A percentile compares a stretch with the other conserved stretches of the same genome.
These are phyloP conservation scores for Pelagia noctiluca DNA, from an alignment of 30 jellyfish, hydroid and myxozoan species.

Conservation along the genomic window DNA sequence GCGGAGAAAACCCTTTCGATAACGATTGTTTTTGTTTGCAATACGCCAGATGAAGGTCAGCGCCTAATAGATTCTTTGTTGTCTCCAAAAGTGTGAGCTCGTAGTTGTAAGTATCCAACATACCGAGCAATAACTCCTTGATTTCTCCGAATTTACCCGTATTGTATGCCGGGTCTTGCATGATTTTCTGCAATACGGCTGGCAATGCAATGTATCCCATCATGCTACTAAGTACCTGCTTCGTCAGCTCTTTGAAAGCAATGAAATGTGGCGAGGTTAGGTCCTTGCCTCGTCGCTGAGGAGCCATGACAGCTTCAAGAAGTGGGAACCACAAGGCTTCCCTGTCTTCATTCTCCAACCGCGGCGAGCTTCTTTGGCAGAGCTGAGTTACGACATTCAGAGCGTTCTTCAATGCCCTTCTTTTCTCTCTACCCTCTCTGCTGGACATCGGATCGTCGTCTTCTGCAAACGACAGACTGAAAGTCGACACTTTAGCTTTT, in stretches of 20 bases:
- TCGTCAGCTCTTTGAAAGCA: constrained; percentile 92
- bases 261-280: constrained; percentile 86
- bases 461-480: constrained; percentile 65
- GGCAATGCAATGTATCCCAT: constrained; percentile 96
- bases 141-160: constrained; percentile 99
- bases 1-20: constrained; percentile 82
- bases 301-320: constrained; percentile 97
- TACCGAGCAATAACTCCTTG: constrained; percentile 90
- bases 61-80: constrained; percentile 84
- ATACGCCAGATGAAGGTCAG: constrained; percentile 88
- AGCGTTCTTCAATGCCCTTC: constrained; percentile 57
- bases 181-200: constrained; percentile 93
- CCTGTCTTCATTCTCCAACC: constrained; percentile 92
- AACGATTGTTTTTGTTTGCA: constrained; percentile 71
- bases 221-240: constrained; percentile 94
- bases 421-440: constrained; percentile 62
- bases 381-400: constrained; percentile 61
- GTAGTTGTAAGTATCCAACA: constrained; percentile 95
- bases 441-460: constrained; percentile 63
- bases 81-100: constrained; percentile 95
- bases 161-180: constrained; percentile 98
- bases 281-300: constrained; percentile 90
- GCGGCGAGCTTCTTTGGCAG: constrained; percentile 89
- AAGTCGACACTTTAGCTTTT: constrained; percentile 65
- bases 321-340: constrained; percentile 98